Evolutionary conservation across 35 echinoderm and acorn worm species (phyloP).

Genomic region (Ptychodera flava): DNA sequence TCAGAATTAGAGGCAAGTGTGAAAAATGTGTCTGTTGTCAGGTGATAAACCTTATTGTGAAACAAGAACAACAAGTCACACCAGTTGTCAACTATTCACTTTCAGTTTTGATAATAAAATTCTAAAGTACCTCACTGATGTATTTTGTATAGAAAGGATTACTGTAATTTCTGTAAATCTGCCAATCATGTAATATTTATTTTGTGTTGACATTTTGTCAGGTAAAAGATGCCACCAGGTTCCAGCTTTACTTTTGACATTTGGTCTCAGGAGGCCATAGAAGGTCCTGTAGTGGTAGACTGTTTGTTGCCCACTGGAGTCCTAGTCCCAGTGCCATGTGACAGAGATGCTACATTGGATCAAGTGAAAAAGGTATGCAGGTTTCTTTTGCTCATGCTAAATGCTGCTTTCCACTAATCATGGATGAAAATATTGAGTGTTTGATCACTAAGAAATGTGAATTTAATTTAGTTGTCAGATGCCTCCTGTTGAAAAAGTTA

Average conservation of each 20-base stretch:
- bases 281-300: constrained; percentile 39
- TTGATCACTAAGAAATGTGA: too few relatives aligned
- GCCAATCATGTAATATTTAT: background rate
- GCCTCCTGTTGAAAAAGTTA: too few relatives aligned
- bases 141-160: background rate
- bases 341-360: constrained; percentile 64
- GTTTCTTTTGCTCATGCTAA: too few relatives aligned
- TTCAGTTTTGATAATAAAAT: background rate
- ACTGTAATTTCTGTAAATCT: background rate
- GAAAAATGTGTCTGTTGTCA: background rate
- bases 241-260: constrained; percentile 32
- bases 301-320: constrained; percentile 86
- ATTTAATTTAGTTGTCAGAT: too few relatives aligned
- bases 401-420: too few relatives aligned
- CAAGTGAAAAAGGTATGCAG: constrained; percentile 89
- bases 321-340: constrained; percentile 68
- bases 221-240: constrained; percentile 47
- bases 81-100: too few relatives aligned
- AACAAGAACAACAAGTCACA: too few relatives aligned
- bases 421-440: too few relatives aligned
- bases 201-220: background rate
- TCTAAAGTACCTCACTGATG: background rate
- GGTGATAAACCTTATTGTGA: background rate
- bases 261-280: constrained; percentile 53
- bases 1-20: too few relatives aligned